A percentile compares a stretch with the other conserved stretches of the same genome.
phyloP scores from a whole-genome alignment of 2,888 invertebrate species.

The Dolomedes plantarius region DNA sequence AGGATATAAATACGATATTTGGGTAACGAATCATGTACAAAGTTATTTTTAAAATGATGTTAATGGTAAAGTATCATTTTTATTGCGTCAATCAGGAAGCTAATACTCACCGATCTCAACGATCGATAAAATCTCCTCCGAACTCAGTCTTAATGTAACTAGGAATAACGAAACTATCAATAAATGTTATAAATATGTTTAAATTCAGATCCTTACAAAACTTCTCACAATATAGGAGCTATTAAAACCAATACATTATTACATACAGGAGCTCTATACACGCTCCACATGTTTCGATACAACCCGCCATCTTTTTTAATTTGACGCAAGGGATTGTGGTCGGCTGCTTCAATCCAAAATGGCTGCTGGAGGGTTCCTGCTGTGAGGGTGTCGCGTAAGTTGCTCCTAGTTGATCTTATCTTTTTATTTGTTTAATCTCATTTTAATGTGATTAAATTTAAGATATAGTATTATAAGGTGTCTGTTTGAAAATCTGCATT shows the following conservation, averaged over 20 bases:
- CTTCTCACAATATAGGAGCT: not conserved
- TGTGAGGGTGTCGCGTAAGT: constrained; percentile 72
- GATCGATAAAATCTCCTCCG: not conserved
- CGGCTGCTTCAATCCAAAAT: constrained; percentile 67
- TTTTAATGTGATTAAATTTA: constrained; percentile 41
- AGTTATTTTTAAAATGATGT: too few species aligned
- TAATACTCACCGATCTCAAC: not conserved
- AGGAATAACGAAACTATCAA: not conserved
- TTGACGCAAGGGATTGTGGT: constrained; percentile 69
- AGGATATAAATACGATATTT: too few species aligned
- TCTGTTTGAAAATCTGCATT: not conserved
- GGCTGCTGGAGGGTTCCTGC: constrained; percentile 72
- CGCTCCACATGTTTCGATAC: constrained; percentile 38
- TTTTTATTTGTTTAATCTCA: constrained; percentile 12
- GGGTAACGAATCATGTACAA: too few species aligned
- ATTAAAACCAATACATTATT: not conserved
- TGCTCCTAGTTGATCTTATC: constrained; percentile 58
- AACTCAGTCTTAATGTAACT: not conserved
- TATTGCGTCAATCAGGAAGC: too few species aligned
- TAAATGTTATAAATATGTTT: not conserved
- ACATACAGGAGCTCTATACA: not conserved
- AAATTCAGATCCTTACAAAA: not conserved
- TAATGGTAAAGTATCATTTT: too few species aligned
- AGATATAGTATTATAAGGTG: not conserved
- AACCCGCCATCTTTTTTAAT: constrained; percentile 65